A percentile compares a stretch with the other conserved stretches of the same genome.
Evolutionary conservation across 2,113 vertebrate genomes (phyloP).

Genomic region (Solenodon paradoxus): DNA sequence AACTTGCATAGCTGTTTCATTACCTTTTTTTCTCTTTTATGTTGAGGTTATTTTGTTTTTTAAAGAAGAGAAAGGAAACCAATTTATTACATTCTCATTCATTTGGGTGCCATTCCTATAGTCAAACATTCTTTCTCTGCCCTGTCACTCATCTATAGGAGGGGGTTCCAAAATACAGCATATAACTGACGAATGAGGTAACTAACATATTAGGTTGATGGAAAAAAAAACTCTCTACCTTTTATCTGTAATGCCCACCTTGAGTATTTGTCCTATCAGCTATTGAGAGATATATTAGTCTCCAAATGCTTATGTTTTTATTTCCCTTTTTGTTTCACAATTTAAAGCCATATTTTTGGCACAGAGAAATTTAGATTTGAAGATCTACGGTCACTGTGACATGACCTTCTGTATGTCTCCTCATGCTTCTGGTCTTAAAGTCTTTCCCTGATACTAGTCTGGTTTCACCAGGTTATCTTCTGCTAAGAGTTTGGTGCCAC

Average conservation of each 20-base stretch:
- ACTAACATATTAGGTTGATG: not conserved
- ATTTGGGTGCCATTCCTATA: not conserved
- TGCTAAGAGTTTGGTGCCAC: not conserved
- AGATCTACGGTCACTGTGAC: not conserved
- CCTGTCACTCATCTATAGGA: not conserved
- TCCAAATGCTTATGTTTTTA: not conserved
- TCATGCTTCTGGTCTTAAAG: not conserved
- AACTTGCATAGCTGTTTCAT: not conserved
- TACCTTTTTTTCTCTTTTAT: not conserved
- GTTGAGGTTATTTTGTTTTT: not conserved
- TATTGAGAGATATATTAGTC: not conserved
- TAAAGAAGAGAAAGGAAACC: not conserved
- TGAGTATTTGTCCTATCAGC: not conserved
- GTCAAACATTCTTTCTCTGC: not conserved
- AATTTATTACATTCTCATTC: not conserved
- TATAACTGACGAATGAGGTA: not conserved
- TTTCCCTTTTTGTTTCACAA: not conserved
- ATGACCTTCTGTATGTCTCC: not conserved
- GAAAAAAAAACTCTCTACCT: not conserved
- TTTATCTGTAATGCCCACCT: not conserved
- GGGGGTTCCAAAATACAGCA: not conserved
- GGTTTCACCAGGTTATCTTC: not conserved
- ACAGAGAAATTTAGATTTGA: not conserved
- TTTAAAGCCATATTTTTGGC: not conserved
- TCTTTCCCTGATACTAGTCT: not conserved